Base-by-base conservation (phyloP, 2,888 invertebrate genomes). In the Hemistola chrysoprasaria region DNA sequence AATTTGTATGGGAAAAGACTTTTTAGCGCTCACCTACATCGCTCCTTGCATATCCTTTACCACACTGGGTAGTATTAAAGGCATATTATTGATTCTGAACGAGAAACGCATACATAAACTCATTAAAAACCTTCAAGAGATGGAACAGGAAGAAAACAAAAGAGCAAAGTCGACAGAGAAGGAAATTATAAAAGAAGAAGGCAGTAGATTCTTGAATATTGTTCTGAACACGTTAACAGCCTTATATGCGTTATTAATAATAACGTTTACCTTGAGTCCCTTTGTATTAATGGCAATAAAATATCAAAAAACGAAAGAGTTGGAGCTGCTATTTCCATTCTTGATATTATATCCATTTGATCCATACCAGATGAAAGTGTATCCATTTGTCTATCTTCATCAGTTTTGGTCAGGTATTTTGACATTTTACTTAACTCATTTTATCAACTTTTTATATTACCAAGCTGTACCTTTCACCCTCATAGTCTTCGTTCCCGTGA, bases 341-440 rank as follows among this genome's bases (percentile, higher is more conserved):
- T 39, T 68, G 0, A 54, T 73, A 9, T 27, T 63, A n/a, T 84
- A 81, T 62, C 83, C 82, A 0, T 79, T 84, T 34, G 64, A 82
- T 53, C 42, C 69, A 6, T 67, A 59, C 21, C 62, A 72, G 24
- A 42, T 70, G 0, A 65, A 45, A 23, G 60, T 65, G 30, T 83
- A 71, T 68, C 82, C 81, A 1, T 65, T 66, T 33, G 65, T 74
- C 1, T 82, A 76, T 44, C 6, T 77, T 3, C 71, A 69, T 33
- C 82, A 82, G 45, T 43, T 71, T 40, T 74, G 72, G 69, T 68
- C 75, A 24, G 69, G 82, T 82, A 50, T 53, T 71, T 50, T 31
- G n/a, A 33, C 28, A 7, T 28, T 11, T 9, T 7, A n/a, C 2
- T 31, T 3, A n/a, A n/a, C n/a, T n/a, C n/a, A n/a, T n/a, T n/a